A percentile compares a stretch with the other conserved stretches of the same genome.
Conservation (phyloP, 2,113 vertebrate genomes). For the Ptychochromis oligacanthus region DNA sequence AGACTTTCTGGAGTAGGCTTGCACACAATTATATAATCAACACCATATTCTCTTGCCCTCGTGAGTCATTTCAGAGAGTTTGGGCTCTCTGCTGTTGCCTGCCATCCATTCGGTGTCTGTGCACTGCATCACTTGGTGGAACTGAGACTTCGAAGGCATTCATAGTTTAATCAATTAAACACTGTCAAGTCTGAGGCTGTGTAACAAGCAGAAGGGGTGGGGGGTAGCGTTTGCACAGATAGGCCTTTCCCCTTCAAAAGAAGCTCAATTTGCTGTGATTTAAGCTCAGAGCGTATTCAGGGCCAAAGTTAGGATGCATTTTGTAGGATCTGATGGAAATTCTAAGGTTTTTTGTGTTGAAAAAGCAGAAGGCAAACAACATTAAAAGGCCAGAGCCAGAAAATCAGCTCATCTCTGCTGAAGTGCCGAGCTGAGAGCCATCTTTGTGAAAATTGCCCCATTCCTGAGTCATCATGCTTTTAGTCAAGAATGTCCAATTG, state of each 20-base stretch:
- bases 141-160: slow-evolving; percentile 53
- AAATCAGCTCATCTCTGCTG: slow-evolving; percentile 45
- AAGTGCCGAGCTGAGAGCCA: slow-evolving; percentile 30
- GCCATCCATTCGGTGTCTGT: slow-evolving; percentile 33
- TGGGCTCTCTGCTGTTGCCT: slow-evolving; percentile 39
- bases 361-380: slow-evolving; percentile 46
- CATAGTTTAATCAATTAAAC: slow-evolving; percentile 67
- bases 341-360: slow-evolving; percentile 23
- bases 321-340: slow-evolving; percentile 48
- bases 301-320: slow-evolving; percentile 45
- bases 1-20: slow-evolving; percentile 55
- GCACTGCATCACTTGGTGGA: slow-evolving; percentile 36
- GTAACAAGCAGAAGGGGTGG: slow-evolving; percentile 45
- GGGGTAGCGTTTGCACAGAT: slow-evolving; percentile 4
- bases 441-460: slow-evolving; percentile 35
- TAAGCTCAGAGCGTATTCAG: slow-evolving; percentile 46
- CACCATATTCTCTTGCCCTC: slow-evolving; percentile 59
- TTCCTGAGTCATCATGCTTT: slow-evolving; percentile 53
- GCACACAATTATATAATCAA: slow-evolving; percentile 70
- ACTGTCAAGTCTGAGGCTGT: slow-evolving; percentile 56
- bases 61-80: slow-evolving; percentile 49
- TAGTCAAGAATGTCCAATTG: slow-evolving; percentile 40
- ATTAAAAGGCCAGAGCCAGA: slow-evolving; percentile 36
- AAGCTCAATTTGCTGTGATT: slow-evolving; percentile 67
- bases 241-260: slow-evolving; percentile 59